These are phyloP conservation scores for Gerris lacustris DNA, from an alignment of 2,888 invertebrate species.

Conservation along the genomic window DNA sequence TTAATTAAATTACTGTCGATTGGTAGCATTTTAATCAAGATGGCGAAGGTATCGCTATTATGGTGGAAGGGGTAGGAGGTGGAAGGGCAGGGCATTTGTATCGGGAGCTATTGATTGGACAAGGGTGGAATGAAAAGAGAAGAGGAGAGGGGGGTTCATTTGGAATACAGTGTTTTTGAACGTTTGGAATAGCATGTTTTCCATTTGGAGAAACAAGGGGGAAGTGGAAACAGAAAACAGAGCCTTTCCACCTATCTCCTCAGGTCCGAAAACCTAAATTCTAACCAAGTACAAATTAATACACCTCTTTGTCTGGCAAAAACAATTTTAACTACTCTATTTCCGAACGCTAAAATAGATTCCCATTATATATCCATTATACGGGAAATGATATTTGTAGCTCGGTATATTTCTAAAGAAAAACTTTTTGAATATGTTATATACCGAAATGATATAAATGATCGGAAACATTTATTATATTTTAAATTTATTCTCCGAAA, in stretches of 20 bases:
- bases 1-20: slow-evolving; percentile 9
- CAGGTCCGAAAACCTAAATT: too few relatives aligned
- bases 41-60: background rate
- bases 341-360: too few relatives aligned
- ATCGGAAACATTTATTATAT: too few relatives aligned
- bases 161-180: background rate
- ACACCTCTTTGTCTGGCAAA: too few relatives aligned
- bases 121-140: background rate
- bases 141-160: background rate
- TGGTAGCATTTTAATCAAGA: slow-evolving; percentile 6
- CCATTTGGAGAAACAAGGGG: background rate
- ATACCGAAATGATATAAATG: too few relatives aligned
- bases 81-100: background rate
- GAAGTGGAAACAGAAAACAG: background rate
- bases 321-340: too few relatives aligned
- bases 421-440: too few relatives aligned
- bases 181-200: slow-evolving; percentile 2
- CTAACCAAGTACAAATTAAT: too few relatives aligned
- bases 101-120: slow-evolving; percentile 5
- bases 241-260: slow-evolving; percentile 8
- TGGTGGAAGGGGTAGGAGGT: background rate
- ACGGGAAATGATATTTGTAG: too few relatives aligned
- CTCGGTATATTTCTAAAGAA: too few relatives aligned
- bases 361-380: too few relatives aligned
- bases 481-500: too few relatives aligned